Base-by-base conservation (phyloP, 2,888 invertebrate species). In the Muschampia plurimacula region DNA sequence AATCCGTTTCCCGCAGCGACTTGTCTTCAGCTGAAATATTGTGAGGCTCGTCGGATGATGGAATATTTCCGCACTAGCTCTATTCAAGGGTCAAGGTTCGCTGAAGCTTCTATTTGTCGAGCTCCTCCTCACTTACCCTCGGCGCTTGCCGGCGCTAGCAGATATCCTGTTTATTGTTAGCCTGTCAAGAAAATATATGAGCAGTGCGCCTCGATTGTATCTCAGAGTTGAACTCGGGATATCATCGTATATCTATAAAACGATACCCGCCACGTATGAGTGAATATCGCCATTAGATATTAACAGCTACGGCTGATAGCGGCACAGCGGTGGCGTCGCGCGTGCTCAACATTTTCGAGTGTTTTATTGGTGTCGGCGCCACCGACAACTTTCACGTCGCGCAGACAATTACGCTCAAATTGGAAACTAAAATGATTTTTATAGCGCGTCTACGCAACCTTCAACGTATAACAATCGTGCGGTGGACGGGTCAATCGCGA, bases 281-380 rank as follows among this genome's bases (percentile, higher is more conserved):
- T 85, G 85, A 84, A 83, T 85, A 86, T 84, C 83, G 81, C 80
- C 79, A 55, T 87, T 85, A 87, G 84, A 86, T 87, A 89, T 89
- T 83, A 85, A 78, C 82, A 81, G 80, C 77, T 64, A 67, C 71
- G 65, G 66, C 74, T 69, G 72, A 74, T 69, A 77, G 59, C 28
- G 57, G 22, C 76, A 59, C 72, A 71, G 49, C 6, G 13, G 4
- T 49, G n/a, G n/a, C 49, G 81, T 75, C 79, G 84, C 90, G 85
- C 90, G 90, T 89, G 89, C 87, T 78, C 86, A 79, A 79, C 79
- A 79, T 81, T 83, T 84, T 86, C 86, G 88, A 84, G 87, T 78
- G 85, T 87, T 91, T 92, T 93, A 93, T 93, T 92, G 88, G 89
- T 89, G 90, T 87, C 90, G 93, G 93, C 93, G 93, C 93, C 93